Evolutionary conservation across 2,113 vertebrate genomes (phyloP), one percentile per base, ranked within the genome.

Genomic region (Vireo altiloquus): DNA sequence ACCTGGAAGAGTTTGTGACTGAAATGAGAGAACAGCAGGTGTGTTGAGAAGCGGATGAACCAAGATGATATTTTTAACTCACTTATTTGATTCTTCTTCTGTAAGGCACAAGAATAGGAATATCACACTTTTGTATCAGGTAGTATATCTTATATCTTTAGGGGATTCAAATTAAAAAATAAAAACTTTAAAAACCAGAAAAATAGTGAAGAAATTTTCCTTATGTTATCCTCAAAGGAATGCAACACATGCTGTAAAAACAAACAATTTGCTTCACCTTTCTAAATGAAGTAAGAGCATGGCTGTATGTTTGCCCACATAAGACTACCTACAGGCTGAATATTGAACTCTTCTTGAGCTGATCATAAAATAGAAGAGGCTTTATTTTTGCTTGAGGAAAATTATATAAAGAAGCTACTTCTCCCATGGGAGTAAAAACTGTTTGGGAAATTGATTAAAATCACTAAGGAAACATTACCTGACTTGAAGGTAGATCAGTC

Each of bases 11-110:
- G 80, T 92, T 97, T 96, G 65, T n/a, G 10, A 91, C 81, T 91
- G 92, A 97, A 97, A 96, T 87, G 91, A 39, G 93, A 97, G 92
- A 96, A 96, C 95, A 97, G 94, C 92, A 97, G 92, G 97, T 96
- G 96, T 82, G 82, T 81, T 93, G 83, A 92, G 90, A 91, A 93
- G 66, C 90, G 94, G 77, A 86, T 87, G 94, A 97, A 97, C 82
- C 76, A 75, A 89, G 82, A 71, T 91, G 82, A 46, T 97, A 96
- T 97, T 97, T 94, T 97, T 97, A 97, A 94, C 91, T 97, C 63
- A 46, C 82, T 91, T 82, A 82, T 39, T 96, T 96, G 70, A 78
- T 95, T 94, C 65, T 97, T 94, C 64, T 95, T 83, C 93, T 78
- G 42, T 93, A 93, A 78, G 72, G 54, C 47, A 75, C 47, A 65